A percentile compares a stretch with the other conserved stretches of the same genome.
Evolutionary conservation across 2,113 vertebrate genomes (phyloP).

Genomic region (Peromyscus californicus): DNA sequence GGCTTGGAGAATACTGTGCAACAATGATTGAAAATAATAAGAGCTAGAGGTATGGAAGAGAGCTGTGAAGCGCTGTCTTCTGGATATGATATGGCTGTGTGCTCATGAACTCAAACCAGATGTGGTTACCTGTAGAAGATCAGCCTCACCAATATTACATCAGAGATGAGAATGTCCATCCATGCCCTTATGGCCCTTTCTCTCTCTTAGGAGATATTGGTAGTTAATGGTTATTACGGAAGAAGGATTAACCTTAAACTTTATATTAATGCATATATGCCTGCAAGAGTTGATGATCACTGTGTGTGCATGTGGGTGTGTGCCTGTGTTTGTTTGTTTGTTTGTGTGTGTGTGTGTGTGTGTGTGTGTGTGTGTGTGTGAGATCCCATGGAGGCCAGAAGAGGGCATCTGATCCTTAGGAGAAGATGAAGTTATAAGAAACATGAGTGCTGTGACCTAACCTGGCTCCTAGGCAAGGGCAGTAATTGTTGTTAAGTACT

Average conservation of each 20-base stretch:
- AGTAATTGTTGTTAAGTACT: neutral
- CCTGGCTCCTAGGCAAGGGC: no score
- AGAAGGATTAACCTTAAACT: neutral
- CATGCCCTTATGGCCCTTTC: neutral
- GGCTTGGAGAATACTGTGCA: neutral
- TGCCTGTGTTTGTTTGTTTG: neutral
- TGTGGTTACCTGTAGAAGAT: neutral
- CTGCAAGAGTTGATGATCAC: neutral
- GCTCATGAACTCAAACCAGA: neutral
- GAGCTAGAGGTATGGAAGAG: neutral
- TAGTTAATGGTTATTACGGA: neutral
- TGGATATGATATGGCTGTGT: neutral
- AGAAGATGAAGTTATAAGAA: neutral
- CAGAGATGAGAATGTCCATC: neutral
- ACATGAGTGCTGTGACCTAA: neutral
- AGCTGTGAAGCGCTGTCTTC: neutral
- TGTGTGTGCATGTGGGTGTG: neutral
- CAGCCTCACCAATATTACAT: neutral
- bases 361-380: neutral
- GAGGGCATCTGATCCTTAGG: neutral
- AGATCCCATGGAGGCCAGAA: neutral
- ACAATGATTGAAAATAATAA: neutral
- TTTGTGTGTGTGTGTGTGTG: neutral
- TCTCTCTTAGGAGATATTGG: neutral
- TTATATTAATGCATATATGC: neutral